These are phyloP conservation scores for Rhaphigaster nebulosa DNA, from an alignment of 2,888 invertebrate species.

Conservation along the genomic window DNA sequence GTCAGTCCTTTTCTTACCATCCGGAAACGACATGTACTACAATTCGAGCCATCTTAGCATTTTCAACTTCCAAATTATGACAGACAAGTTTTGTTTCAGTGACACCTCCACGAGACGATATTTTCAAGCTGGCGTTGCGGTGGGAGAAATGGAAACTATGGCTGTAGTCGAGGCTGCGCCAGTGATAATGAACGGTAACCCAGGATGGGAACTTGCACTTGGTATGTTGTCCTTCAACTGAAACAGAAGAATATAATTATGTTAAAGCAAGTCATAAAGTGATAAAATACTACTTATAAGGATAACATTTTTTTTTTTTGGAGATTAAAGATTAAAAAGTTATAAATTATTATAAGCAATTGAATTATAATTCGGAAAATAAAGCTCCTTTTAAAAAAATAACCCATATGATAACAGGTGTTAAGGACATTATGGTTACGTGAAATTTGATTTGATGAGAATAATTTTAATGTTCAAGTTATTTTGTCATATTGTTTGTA, in stretches of 20 bases:
- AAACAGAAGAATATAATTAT: constrained; percentile 62
- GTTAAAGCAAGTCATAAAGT: not conserved
- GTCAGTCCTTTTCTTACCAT: constrained; percentile 73
- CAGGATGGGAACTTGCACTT: constrained; percentile 84
- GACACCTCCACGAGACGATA: constrained; percentile 67
- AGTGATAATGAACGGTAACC: constrained; percentile 84
- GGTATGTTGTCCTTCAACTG: constrained; percentile 82
- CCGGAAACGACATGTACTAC: constrained; percentile 83
- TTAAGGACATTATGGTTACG: too few species aligned
- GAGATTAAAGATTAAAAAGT: not conserved
- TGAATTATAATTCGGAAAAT: too few species aligned
- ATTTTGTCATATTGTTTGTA: too few species aligned
- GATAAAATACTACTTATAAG: not conserved
- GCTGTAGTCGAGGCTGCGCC: constrained; percentile 82
- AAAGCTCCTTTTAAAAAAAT: too few species aligned
- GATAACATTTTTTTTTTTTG: too few species aligned
- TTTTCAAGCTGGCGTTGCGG: constrained; percentile 70
- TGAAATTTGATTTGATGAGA: too few species aligned
- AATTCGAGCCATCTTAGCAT: constrained; percentile 69
- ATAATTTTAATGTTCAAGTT: too few species aligned
- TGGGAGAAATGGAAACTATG: constrained; percentile 81
- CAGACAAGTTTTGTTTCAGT: constrained; percentile 73
- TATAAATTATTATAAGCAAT: too few species aligned
- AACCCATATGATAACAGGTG: too few species aligned
- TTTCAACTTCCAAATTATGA: constrained; percentile 65